Conservation (phyloP, 2,888 invertebrate species). For the Synergus gifuensis region DNA sequence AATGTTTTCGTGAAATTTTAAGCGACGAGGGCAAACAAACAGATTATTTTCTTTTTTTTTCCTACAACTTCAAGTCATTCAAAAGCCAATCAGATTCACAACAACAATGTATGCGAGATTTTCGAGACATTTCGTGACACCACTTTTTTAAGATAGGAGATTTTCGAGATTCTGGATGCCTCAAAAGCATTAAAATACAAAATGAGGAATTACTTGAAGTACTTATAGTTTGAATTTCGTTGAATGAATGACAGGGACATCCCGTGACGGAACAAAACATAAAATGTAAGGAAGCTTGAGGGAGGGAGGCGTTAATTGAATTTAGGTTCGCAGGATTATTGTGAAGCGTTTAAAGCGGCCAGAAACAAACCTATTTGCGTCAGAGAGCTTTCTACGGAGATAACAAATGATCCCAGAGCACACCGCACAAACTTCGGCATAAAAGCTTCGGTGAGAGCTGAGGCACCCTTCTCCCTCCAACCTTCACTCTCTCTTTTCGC, state of each 20-base stretch:
- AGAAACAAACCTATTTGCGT: constrained; percentile 72
- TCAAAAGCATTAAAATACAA: no score
- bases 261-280: constrained; percentile 11
- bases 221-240: neutral
- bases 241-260: constrained; percentile 49
- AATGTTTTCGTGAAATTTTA: no score
- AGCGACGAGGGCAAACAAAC: no score
- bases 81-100: no score
- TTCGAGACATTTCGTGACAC: no score
- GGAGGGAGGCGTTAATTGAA: constrained; percentile 69
- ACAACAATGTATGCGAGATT: no score
- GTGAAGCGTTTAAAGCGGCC: constrained; percentile 71
- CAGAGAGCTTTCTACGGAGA: constrained; percentile 70
- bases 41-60: no score
- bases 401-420: constrained; percentile 66
- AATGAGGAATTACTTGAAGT: no score
- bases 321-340: constrained; percentile 68
- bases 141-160: no score
- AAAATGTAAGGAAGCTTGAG: constrained; percentile 50
- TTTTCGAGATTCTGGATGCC: no score
- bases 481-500: constrained; percentile 43
- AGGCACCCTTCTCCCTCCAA: constrained; percentile 46
- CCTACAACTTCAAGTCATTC: no score
- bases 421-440: constrained; percentile 58
- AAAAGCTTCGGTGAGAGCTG: constrained; percentile 53